Conservation (phyloP, 2,888 invertebrate genomes). For the Melipona bicolor region DNA sequence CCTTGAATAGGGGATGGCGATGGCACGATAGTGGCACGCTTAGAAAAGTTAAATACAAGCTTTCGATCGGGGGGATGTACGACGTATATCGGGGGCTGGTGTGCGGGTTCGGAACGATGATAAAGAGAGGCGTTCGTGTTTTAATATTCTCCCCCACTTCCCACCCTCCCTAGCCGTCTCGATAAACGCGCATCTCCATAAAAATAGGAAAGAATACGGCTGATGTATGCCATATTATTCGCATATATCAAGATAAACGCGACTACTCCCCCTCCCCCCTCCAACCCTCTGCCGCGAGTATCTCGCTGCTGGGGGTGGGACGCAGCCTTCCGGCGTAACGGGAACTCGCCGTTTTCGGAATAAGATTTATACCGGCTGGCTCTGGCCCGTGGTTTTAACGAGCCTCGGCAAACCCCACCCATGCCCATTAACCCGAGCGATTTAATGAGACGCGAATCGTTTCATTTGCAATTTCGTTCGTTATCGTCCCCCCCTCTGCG, state of each 20-base stretch:
- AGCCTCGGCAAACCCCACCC: slow-evolving; percentile 23
- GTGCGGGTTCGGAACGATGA: slow-evolving; percentile 32
- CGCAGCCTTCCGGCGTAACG: slow-evolving; percentile 39
- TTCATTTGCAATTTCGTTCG: slow-evolving; percentile 31
- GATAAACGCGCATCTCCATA: slow-evolving; percentile 61
- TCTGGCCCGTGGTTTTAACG: slow-evolving; percentile 37
- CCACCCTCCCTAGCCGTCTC: neutral
- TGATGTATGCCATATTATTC: slow-evolving; percentile 63
- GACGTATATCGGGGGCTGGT: slow-evolving; percentile 11
- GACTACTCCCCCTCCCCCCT: neutral
- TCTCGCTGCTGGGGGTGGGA: slow-evolving; percentile 11
- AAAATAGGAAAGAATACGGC: slow-evolving; percentile 60
- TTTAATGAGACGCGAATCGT: slow-evolving; percentile 50
- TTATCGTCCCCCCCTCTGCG: neutral
- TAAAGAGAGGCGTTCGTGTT: slow-evolving; percentile 49
- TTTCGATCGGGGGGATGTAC: slow-evolving; percentile 13
- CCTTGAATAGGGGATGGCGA: neutral
- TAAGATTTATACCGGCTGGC: slow-evolving; percentile 48
- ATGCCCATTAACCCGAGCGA: slow-evolving; percentile 37
- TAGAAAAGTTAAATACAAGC: slow-evolving; percentile 31
- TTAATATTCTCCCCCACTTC: slow-evolving; percentile 45
- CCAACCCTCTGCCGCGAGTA: slow-evolving; percentile 7
- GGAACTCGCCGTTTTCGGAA: slow-evolving; percentile 48
- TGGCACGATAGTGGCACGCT: neutral
- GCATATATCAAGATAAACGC: slow-evolving; percentile 62